phyloP scores from a whole-genome alignment of 2,113 vertebrate genomes.

The Lanius collurio region DNA sequence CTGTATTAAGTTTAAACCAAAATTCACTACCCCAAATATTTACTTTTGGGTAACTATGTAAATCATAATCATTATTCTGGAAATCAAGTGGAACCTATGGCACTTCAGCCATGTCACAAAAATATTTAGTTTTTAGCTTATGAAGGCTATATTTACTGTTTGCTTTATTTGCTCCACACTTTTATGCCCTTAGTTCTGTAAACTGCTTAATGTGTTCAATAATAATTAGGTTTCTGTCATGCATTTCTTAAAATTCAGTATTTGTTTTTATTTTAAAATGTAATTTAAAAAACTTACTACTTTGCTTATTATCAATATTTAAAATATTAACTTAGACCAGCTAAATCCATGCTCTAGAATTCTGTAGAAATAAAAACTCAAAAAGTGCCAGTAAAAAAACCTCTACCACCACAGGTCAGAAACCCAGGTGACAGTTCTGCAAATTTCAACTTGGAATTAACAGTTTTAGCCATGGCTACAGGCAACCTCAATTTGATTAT shows the following conservation, averaged over 20 bases:
- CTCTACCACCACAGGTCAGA: not conserved
- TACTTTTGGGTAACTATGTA: not conserved
- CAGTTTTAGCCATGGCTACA: not conserved
- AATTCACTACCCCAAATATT: not conserved
- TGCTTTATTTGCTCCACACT: not conserved
- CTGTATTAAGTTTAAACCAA: not conserved
- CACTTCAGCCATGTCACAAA: not conserved
- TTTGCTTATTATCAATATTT: not conserved
- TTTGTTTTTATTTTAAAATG: not conserved
- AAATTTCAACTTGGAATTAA: not conserved
- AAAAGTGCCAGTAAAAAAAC: not conserved
- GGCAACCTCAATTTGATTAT: not conserved
- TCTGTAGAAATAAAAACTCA: not conserved
- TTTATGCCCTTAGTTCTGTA: not conserved
- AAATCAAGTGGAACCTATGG: not conserved
- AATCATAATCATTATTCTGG: not conserved
- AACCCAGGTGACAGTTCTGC: not conserved
- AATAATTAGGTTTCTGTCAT: not conserved
- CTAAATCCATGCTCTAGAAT: not conserved
- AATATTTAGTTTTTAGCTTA: not conserved
- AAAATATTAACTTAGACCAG: not conserved
- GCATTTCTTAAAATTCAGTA: not conserved
- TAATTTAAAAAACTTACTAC: not conserved
- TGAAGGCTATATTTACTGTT: not conserved
- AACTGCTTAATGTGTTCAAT: not conserved